Evolutionary conservation across 2,797 vertebrate species (phyloP).

Genomic region (Meriones psammophilus): DNA sequence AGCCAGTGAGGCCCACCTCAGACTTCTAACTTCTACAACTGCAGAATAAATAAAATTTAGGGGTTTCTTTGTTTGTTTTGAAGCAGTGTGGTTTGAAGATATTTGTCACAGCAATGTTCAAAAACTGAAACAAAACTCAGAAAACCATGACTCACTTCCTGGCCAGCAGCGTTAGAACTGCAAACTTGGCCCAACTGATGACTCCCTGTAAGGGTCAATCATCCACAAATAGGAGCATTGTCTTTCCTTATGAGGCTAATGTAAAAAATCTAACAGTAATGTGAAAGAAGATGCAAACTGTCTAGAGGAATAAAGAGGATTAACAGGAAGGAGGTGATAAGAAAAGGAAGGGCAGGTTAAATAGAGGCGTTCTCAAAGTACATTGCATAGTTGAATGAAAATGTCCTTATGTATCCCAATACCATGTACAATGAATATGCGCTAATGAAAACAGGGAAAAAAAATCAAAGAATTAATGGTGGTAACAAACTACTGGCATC

Average conservation of each 20-base stretch:
- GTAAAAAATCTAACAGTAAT: neutral
- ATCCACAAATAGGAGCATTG: neutral
- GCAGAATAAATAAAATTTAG: neutral
- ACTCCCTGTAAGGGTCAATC: neutral
- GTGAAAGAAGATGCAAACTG: too few species aligned
- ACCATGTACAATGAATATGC: neutral
- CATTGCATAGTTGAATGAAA: neutral
- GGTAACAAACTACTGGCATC: too few species aligned
- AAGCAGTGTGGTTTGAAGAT: neutral
- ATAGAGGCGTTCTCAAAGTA: neutral
- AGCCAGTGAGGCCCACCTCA: neutral
- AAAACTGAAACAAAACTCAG: neutral
- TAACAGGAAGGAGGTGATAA: neutral
- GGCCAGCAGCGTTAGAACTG: neutral
- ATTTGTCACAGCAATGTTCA: neutral
- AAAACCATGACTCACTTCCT: neutral
- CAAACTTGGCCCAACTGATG: slow-evolving; percentile 82
- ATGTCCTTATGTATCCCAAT: neutral
- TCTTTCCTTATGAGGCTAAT: neutral
- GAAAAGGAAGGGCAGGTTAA: neutral
- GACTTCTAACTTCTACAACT: neutral
- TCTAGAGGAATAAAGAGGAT: neutral
- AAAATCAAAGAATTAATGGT: neutral
- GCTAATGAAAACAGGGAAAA: neutral
- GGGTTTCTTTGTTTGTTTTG: neutral